Conservation (phyloP, 2,113 vertebrate genomes). For the Fregata magnificens region DNA sequence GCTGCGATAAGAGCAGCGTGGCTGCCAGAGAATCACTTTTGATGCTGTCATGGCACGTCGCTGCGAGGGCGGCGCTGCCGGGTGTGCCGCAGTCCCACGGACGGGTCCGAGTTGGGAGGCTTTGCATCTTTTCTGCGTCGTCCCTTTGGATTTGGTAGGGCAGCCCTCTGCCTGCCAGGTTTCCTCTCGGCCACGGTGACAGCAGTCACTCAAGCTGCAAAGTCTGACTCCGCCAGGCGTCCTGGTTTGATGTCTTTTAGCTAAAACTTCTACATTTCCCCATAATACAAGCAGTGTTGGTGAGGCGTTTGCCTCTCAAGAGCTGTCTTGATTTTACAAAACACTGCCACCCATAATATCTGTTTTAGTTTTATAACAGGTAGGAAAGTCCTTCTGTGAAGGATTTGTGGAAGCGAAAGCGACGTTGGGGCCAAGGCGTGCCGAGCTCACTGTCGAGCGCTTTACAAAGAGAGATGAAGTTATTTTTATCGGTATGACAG, state of each 20-base stretch:
- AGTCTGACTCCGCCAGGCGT: background rate
- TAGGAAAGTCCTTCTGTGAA: background rate
- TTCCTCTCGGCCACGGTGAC: background rate
- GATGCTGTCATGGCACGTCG: background rate
- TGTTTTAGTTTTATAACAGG: background rate
- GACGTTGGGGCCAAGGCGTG: background rate
- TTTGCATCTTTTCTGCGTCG: background rate
- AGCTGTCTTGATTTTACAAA: too few relatives aligned
- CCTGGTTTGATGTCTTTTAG: background rate
- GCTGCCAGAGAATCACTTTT: background rate
- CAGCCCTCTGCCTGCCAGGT: background rate
- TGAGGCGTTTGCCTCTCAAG: background rate
- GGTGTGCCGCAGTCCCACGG: rapidly evolving
- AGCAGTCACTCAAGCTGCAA: background rate
- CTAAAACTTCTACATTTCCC: rapidly evolving
- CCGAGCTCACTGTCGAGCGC: background rate
- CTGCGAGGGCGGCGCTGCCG: background rate
- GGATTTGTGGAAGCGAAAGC: background rate
- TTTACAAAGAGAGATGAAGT: background rate
- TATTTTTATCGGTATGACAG: background rate
- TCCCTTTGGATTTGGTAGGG: background rate
- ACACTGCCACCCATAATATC: rapidly evolving
- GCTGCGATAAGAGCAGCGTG: rapidly evolving
- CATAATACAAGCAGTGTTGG: rapidly evolving
- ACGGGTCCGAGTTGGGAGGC: background rate